phyloP scores from a whole-genome alignment of 2,888 invertebrate genomes.

The Agrochola macilenta region DNA sequence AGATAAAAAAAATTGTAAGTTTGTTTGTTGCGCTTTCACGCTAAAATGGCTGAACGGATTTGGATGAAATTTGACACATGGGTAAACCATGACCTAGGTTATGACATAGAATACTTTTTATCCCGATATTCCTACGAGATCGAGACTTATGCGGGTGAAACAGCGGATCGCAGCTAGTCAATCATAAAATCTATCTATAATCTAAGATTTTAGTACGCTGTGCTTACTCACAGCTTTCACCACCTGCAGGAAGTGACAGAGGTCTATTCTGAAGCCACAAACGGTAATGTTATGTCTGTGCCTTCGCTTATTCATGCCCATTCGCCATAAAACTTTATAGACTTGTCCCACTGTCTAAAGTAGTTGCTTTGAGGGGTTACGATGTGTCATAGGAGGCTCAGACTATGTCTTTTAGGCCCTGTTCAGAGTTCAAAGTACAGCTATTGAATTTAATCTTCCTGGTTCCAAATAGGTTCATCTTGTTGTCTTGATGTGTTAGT shows the following conservation, averaged over 20 bases:
- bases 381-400: slow-evolving; percentile 36
- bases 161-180: no score
- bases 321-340: slow-evolving; percentile 52
- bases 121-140: no score
- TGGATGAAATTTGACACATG: no score
- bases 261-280: slow-evolving; percentile 53
- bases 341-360: slow-evolving; percentile 44
- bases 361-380: slow-evolving; percentile 43
- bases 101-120: no score
- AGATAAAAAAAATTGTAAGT: no score
- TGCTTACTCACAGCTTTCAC: slow-evolving; percentile 25
- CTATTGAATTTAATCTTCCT: slow-evolving; percentile 29
- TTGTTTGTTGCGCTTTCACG: no score
- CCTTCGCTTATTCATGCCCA: slow-evolving; percentile 45
- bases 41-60: no score
- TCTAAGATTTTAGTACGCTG: no score
- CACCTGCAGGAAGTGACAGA: slow-evolving; percentile 35
- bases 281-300: slow-evolving; percentile 47
- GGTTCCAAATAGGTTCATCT: neutral
- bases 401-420: slow-evolving; percentile 3
- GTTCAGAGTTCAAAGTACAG: slow-evolving; percentile 23
- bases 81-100: no score
- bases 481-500: neutral
- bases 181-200: no score
- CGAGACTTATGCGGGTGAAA: no score